A percentile compares a stretch with the other conserved stretches of the same genome.
phyloP scores from a whole-genome alignment of 2,797 vertebrate species.

The Geotrypetes seraphini region DNA sequence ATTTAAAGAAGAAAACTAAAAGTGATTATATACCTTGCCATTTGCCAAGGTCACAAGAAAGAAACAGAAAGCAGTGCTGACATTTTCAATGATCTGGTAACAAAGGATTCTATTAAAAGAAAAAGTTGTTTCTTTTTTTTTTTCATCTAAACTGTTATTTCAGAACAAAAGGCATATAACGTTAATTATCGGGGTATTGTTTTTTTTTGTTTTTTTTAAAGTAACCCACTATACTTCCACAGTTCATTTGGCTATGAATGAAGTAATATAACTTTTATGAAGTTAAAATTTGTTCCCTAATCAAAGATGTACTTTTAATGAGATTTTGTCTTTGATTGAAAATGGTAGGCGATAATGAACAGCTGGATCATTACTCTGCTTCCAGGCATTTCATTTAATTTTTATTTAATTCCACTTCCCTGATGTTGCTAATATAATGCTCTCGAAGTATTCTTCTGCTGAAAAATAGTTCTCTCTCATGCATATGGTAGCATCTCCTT shows the following conservation, averaged over 20 bases:
- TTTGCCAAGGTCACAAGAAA: background rate
- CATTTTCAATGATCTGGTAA: background rate
- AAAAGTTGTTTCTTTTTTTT: background rate
- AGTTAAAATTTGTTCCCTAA: conserved; percentile 13
- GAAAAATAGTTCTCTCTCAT: conserved; percentile 7
- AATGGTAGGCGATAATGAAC: conserved; percentile 13
- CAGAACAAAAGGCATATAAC: background rate
- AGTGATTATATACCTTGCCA: background rate
- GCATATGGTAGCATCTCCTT: too few species aligned
- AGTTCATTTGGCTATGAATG: background rate
- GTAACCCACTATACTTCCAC: background rate
- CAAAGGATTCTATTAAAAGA: background rate
- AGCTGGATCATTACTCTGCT: conserved; percentile 8
- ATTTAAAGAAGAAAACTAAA: background rate
- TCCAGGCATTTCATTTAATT: conserved; percentile 6
- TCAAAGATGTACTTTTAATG: conserved; percentile 25
- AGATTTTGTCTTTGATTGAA: conserved; percentile 25
- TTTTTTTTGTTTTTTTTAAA: background rate
- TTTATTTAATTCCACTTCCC: conserved; percentile 24
- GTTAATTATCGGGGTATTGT: background rate
- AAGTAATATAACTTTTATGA: conserved; percentile 1
- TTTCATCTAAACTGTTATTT: background rate
- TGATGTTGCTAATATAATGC: conserved; percentile 2
- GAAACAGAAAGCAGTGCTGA: background rate
- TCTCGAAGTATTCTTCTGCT: conserved; percentile 10